These are phyloP conservation scores for Drosophila oshimai DNA, from an alignment of 1,140 invertebrate species.

Conservation along the genomic window DNA sequence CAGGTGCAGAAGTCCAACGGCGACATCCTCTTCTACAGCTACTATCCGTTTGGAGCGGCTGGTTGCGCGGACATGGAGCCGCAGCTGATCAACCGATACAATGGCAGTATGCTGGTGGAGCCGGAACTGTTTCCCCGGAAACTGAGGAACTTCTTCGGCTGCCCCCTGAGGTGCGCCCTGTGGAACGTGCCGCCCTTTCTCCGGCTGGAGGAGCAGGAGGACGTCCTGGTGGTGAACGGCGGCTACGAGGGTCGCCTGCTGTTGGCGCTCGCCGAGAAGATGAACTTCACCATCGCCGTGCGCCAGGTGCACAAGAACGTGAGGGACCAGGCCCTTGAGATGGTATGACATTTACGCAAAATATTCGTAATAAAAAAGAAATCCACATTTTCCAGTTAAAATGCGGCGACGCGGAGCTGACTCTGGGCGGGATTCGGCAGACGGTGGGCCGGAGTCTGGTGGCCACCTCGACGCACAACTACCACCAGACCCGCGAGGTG, in stretches of 20 bases:
- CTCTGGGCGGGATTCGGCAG: slow-evolving; percentile 49
- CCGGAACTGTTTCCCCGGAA: slow-evolving; percentile 60
- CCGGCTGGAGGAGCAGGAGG: not conserved
- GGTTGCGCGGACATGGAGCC: slow-evolving; percentile 44
- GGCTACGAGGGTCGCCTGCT: slow-evolving; percentile 61
- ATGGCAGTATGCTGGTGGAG: slow-evolving; percentile 36
- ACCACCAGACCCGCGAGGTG: slow-evolving; percentile 47
- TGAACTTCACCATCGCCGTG: slow-evolving; percentile 48
- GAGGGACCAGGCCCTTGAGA: slow-evolving; percentile 16
- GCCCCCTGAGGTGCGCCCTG: slow-evolving; percentile 44
- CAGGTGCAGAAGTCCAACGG: slow-evolving; percentile 63
- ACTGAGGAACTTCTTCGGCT: slow-evolving; percentile 57
- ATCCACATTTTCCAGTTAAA: slow-evolving; percentile 31
- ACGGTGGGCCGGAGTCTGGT: slow-evolving; percentile 25
- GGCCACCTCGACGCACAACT: slow-evolving; percentile 54
- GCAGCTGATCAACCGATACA: slow-evolving; percentile 61
- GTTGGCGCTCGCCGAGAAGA: slow-evolving; percentile 30
- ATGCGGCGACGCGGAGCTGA: slow-evolving; percentile 39
- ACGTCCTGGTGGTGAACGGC: not conserved
- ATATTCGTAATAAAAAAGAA: too few species aligned
- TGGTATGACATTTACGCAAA: slow-evolving; percentile 36
- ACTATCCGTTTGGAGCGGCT: slow-evolving; percentile 45
- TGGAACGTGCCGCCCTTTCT: slow-evolving; percentile 60
- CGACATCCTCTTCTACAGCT: slow-evolving; percentile 66
- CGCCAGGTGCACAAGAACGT: not conserved